These are phyloP conservation scores for Lumbricus terrestris DNA, from an alignment of 2,888 invertebrate species.

Conservation along the genomic window DNA sequence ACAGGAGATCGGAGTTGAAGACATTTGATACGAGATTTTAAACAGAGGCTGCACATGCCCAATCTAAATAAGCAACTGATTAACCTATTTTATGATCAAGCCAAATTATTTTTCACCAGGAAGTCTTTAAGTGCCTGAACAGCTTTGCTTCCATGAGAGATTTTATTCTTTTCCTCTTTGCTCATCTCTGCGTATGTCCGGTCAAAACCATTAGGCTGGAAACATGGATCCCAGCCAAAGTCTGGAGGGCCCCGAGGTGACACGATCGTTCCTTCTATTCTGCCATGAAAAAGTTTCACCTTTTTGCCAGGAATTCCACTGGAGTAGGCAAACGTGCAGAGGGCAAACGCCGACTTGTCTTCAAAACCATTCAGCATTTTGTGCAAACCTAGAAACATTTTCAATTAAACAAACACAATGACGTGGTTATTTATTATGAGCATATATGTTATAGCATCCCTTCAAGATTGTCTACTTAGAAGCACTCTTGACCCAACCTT, in stretches of 20 bases:
- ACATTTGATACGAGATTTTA: background rate
- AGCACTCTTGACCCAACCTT: too few species aligned
- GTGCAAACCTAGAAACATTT: conserved; percentile 48
- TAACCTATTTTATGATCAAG: background rate
- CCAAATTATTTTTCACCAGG: conserved; percentile 11
- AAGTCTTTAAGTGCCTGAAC: conserved; percentile 68
- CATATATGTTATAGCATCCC: too few species aligned
- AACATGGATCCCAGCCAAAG: conserved; percentile 98
- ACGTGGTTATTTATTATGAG: too few species aligned
- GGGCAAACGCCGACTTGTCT: conserved; percentile 87
- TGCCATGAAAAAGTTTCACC: conserved; percentile 73
- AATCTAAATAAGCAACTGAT: too few species aligned
- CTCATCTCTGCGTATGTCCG: conserved; percentile 89
- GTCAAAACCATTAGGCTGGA: conserved; percentile 62
- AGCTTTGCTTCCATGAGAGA: conserved; percentile 88
- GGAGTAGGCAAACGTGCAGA: conserved; percentile 86
- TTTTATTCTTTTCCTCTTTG: conserved; percentile 80
- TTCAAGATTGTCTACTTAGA: too few species aligned
- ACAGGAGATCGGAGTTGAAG: background rate
- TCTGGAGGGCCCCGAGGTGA: conserved; percentile 77
- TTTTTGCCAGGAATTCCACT: conserved; percentile 61
- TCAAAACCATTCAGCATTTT: conserved; percentile 66
- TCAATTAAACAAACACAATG: background rate
- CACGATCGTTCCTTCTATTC: conserved; percentile 82
- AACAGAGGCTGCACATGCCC: too few species aligned